Evolutionary conservation across 2,797 vertebrate species (phyloP).

Genomic region (Liasis olivaceus): DNA sequence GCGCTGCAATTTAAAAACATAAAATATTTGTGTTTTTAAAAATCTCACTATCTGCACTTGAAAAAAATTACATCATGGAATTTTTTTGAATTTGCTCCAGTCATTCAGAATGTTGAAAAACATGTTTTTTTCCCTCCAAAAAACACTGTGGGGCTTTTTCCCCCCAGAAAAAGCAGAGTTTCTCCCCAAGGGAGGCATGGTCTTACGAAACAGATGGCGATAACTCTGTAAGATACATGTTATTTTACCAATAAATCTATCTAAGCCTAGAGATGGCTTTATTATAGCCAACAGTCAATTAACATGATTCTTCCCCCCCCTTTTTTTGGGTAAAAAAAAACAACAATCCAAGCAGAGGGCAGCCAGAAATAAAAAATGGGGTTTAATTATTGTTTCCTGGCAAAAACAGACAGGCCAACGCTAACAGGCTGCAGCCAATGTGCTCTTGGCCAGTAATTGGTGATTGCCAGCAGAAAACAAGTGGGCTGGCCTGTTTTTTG

Average conservation of each 20-base stretch:
- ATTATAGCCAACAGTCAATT: background rate
- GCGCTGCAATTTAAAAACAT: background rate
- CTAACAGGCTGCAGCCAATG: background rate
- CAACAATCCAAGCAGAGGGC: background rate
- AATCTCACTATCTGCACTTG: background rate
- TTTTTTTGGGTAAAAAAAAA: background rate
- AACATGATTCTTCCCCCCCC: background rate
- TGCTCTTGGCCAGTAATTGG: background rate
- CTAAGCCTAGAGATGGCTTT: background rate
- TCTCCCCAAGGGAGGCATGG: background rate
- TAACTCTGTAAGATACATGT: background rate
- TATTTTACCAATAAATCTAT: background rate
- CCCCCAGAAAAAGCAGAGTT: background rate
- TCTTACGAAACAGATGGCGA: background rate
- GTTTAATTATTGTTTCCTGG: background rate
- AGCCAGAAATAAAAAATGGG: background rate
- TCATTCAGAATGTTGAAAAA: background rate
- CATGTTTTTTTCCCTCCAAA: background rate
- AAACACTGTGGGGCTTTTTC: no score
- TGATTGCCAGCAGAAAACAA: background rate
- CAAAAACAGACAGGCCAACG: background rate
- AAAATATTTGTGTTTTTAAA: background rate
- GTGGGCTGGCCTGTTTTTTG: background rate
- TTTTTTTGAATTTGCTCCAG: background rate
- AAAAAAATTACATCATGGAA: background rate